Conservation (phyloP, 2,113 vertebrate genomes). For the Misgurnus mizolepis region DNA sequence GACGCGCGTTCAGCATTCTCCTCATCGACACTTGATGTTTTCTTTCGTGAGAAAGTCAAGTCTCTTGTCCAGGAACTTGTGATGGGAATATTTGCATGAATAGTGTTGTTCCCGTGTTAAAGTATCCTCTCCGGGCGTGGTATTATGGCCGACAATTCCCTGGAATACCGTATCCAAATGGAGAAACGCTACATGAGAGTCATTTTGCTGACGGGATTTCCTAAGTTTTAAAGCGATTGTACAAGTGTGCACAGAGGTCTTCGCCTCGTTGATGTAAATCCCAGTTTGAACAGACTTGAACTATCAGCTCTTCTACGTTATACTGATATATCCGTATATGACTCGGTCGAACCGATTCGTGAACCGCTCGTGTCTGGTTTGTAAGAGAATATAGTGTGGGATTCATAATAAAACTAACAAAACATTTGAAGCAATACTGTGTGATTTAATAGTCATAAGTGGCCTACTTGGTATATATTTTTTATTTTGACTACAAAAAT, state of each 20-base stretch:
- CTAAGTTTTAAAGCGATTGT: not conserved
- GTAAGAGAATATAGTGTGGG: not conserved
- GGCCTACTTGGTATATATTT: no score
- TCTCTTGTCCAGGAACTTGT: not conserved
- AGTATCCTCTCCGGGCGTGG: slow-evolving; percentile 68
- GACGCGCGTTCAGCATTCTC: not conserved
- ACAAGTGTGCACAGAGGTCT: not conserved
- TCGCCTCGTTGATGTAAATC: slow-evolving; percentile 18
- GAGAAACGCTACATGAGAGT: not conserved
- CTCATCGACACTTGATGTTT: not conserved
- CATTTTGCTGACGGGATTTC: not conserved
- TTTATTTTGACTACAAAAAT: no score
- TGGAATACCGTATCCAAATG: not conserved
- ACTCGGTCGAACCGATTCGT: not conserved
- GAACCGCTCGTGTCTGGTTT: not conserved
- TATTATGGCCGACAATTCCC: slow-evolving; percentile 69
- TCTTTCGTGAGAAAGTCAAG: not conserved
- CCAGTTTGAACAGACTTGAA: slow-evolving; percentile 30
- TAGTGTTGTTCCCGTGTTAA: not conserved
- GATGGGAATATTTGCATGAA: not conserved
- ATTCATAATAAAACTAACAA: not conserved
- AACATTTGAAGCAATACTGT: not conserved
- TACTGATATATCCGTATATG: slow-evolving; percentile 20
- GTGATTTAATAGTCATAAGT: not conserved
- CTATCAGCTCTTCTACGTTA: slow-evolving; percentile 66